Conservation (phyloP, 2,797 vertebrate genomes). For the Eutrigla gurnardus region DNA sequence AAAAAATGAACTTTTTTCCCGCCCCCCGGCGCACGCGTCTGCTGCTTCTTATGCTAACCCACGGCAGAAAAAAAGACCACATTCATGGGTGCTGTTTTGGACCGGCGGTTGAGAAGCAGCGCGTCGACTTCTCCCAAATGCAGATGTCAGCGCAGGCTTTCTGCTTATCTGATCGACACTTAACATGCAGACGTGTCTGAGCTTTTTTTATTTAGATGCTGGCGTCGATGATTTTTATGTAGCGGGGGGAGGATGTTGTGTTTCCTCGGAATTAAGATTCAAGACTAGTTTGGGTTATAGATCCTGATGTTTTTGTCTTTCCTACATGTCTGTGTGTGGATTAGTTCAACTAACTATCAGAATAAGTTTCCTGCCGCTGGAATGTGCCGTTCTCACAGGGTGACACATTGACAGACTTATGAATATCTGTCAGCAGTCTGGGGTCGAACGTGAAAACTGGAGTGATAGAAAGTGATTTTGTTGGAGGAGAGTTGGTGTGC, state of each 20-base stretch:
- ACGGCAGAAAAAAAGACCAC: too few relatives aligned
- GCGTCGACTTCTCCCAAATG: conserved; percentile 68
- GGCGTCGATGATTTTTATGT: too few relatives aligned
- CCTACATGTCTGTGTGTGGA: background rate
- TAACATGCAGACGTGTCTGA: conserved; percentile 88
- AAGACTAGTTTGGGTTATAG: background rate
- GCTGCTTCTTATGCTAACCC: too few relatives aligned
- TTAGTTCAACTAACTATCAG: conserved; percentile 14
- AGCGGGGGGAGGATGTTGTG: too few relatives aligned
- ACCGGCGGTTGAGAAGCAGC: conserved; percentile 53
- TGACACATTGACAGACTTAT: conserved; percentile 29
- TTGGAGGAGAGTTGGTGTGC: conserved; percentile 39
- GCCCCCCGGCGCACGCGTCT: too few relatives aligned
- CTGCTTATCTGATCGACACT: conserved; percentile 88
- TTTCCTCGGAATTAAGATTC: too few relatives aligned
- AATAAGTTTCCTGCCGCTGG: background rate
- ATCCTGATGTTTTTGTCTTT: background rate
- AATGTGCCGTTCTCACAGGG: conserved; percentile 5
- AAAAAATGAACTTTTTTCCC: conserved; percentile 22
- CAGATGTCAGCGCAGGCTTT: conserved; percentile 89
- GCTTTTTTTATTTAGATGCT: too few relatives aligned
- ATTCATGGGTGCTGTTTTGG: conserved; percentile 13
- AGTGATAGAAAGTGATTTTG: background rate
- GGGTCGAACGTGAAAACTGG: conserved; percentile 38
- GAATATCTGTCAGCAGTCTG: conserved; percentile 42